Evolutionary conservation across 2,113 vertebrate genomes (phyloP).

Genomic region (Epinephelus fuscoguttatus): DNA sequence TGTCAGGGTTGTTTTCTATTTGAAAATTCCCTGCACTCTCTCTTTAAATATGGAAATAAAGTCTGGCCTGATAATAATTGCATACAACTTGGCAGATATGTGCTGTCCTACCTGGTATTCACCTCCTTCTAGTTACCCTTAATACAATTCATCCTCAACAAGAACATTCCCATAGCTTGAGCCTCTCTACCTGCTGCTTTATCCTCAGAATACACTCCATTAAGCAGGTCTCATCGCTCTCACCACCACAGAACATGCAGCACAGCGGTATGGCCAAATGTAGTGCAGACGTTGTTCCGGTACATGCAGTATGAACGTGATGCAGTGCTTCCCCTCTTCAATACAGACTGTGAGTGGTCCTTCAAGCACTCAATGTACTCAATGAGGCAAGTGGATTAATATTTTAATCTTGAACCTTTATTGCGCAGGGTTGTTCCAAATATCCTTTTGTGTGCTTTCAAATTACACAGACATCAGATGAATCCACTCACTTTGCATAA

Average conservation of each 20-base stretch:
- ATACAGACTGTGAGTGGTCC: not conserved
- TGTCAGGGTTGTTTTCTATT: not conserved
- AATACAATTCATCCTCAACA: not conserved
- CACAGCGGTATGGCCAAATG: not conserved
- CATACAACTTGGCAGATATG: not conserved
- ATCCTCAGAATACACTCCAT: slow-evolving; percentile 18
- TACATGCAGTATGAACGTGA: not conserved
- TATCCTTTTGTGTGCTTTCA: not conserved
- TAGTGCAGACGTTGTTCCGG: not conserved
- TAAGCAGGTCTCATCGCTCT: slow-evolving; percentile 2
- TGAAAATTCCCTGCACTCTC: not conserved
- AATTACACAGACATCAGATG: not conserved
- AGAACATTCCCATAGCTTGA: not conserved
- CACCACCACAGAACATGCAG: not conserved
- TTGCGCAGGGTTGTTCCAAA: not conserved
- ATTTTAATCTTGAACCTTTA: slow-evolving; percentile 29
- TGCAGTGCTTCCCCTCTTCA: not conserved
- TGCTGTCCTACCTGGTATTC: not conserved
- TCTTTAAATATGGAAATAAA: no score
- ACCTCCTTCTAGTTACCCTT: not conserved
- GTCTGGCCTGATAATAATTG: not conserved
- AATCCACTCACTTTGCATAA: slow-evolving; percentile 3
- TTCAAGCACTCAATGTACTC: not conserved
- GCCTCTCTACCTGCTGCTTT: slow-evolving; percentile 4
- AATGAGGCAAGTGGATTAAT: slow-evolving; percentile 27